phyloP scores from a whole-genome alignment of 2,888 invertebrate species.

The Rhogogaster chlorosoma region DNA sequence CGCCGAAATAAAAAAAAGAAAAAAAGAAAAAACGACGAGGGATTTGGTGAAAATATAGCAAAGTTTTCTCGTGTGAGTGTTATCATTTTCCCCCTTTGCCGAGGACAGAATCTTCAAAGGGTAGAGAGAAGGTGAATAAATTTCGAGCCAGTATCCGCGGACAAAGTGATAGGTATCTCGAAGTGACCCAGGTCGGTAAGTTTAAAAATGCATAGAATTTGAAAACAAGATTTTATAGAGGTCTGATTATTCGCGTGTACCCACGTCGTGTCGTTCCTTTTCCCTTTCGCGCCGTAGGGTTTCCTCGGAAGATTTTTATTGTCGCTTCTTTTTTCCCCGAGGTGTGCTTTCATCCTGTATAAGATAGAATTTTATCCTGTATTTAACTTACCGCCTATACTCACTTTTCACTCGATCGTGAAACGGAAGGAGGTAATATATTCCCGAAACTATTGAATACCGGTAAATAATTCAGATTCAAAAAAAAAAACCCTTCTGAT shows the following conservation, averaged over 20 bases:
- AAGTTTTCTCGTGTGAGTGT: neutral
- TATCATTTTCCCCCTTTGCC: constrained; percentile 7
- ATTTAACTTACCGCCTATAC: constrained; percentile 14
- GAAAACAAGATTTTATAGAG: constrained; percentile 25
- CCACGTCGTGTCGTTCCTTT: neutral
- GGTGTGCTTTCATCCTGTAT: neutral
- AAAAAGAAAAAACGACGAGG: neutral
- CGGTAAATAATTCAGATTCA: neutral
- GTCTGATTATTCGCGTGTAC: constrained; percentile 3
- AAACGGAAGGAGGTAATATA: neutral
- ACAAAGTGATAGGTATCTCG: constrained; percentile 25
- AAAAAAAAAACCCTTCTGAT: neutral
- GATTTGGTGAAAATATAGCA: neutral
- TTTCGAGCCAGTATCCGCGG: neutral
- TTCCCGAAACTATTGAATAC: neutral
- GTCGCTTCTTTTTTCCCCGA: neutral
- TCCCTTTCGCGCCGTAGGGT: neutral
- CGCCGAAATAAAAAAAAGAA: too few relatives aligned
- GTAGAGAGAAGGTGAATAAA: constrained; percentile 9
- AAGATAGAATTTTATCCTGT: neutral
- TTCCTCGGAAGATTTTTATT: neutral
- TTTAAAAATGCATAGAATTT: constrained; percentile 43
- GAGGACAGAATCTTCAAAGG: neutral
- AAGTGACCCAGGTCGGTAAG: neutral
- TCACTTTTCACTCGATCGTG: neutral